Conservation (phyloP, 2,888 invertebrate species). For the Neuroscelio doddi region DNA sequence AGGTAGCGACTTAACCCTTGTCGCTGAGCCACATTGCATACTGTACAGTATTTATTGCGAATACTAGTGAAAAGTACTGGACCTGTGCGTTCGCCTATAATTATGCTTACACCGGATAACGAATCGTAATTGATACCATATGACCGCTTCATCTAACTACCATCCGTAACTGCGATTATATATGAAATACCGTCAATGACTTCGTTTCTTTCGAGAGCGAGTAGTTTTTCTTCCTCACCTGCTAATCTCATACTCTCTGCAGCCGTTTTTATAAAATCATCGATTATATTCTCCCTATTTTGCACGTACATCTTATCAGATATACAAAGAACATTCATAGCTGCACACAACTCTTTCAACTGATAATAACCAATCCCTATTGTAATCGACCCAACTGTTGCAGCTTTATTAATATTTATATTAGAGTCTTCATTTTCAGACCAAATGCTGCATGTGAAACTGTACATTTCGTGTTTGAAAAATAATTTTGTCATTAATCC, state of each 20-base stretch:
- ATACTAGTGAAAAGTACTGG: conserved; percentile 52
- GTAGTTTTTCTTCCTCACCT: conserved; percentile 28
- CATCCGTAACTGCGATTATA: no score
- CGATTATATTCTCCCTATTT: conserved; percentile 17
- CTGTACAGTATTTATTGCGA: conserved; percentile 54
- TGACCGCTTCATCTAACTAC: no score
- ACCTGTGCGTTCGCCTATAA: conserved; percentile 42
- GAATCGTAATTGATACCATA: conserved; percentile 44
- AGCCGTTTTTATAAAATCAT: conserved; percentile 14
- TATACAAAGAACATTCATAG: conserved; percentile 42
- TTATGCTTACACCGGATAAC: conserved; percentile 36
- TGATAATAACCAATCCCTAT: conserved; percentile 44
- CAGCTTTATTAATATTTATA: conserved; percentile 33
- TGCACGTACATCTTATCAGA: conserved; percentile 16
- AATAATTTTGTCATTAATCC: no score
- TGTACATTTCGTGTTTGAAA: conserved; percentile 21
- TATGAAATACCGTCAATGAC: no score
- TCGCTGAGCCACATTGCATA: conserved; percentile 24
- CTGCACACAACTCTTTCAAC: conserved; percentile 39
- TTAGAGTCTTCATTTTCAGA: no score
- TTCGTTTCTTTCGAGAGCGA: conserved; percentile 21
- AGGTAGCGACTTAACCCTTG: neutral
- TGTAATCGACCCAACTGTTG: conserved; percentile 35
- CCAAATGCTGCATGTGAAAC: conserved; percentile 27
- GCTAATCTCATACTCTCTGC: conserved; percentile 18